phyloP scores from a whole-genome alignment of 2,888 invertebrate genomes.

The Omphaloscelis lunosa region DNA sequence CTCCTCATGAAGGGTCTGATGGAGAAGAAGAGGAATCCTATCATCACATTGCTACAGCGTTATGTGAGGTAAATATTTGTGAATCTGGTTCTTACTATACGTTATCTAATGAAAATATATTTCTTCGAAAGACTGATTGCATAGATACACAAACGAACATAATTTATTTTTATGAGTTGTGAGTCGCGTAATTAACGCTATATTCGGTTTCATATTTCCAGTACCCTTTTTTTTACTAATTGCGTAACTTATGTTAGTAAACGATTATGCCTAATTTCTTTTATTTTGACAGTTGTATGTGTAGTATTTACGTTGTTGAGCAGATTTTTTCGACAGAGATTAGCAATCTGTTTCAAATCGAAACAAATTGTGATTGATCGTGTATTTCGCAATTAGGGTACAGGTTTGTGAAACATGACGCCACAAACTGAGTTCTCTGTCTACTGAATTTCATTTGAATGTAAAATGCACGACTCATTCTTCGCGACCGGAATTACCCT shows the following conservation, averaged over 20 bases:
- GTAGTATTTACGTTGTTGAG: too few relatives aligned
- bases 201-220: background rate
- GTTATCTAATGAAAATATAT: background rate
- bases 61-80: conserved; percentile 71
- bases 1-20: conserved; percentile 65
- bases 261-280: too few relatives aligned
- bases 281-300: too few relatives aligned
- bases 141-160: background rate
- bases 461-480: background rate
- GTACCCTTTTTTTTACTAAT: too few relatives aligned
- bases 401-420: background rate
- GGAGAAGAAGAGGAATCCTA: conserved; percentile 59
- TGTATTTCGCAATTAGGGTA: too few relatives aligned
- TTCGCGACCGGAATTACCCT: background rate
- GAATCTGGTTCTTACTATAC: background rate
- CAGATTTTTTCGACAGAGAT: too few relatives aligned
- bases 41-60: conserved; percentile 64
- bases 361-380: too few relatives aligned
- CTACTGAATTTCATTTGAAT: background rate
- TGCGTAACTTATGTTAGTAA: too few relatives aligned
- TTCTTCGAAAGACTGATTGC: background rate
- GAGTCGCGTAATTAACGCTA: background rate
- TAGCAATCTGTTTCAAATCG: too few relatives aligned
- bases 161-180: background rate
- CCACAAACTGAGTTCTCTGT: too few relatives aligned